Evolutionary conservation across 2,888 invertebrate genomes (phyloP).

Genomic region (Tenthredo mesomela): DNA sequence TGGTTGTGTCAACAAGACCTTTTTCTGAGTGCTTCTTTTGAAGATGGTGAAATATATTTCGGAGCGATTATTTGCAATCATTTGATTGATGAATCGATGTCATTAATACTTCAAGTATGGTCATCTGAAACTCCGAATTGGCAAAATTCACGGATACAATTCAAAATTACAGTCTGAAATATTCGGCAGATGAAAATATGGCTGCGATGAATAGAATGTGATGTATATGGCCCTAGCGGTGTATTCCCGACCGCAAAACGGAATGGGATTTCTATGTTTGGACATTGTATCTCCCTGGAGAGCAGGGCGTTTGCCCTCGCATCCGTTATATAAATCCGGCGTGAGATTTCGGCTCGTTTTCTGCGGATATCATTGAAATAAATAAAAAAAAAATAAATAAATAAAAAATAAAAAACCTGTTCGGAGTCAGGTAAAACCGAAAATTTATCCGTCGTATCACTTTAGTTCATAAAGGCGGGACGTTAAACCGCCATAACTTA

Average conservation of each 20-base stretch:
- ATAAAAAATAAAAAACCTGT: conserved; percentile 19
- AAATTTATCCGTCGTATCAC: conserved; percentile 4
- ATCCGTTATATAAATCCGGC: conserved; percentile 28
- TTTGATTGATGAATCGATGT: neutral
- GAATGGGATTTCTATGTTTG: conserved; percentile 33
- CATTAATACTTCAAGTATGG: neutral
- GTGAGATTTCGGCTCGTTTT: conserved; percentile 12
- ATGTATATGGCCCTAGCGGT: neutral
- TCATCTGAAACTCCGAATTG: neutral
- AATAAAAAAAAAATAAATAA: neutral
- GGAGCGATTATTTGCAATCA: neutral
- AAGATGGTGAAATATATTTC: neutral
- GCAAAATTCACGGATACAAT: neutral
- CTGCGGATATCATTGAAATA: conserved; percentile 1
- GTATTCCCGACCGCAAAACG: conserved; percentile 13
- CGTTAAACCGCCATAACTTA: neutral
- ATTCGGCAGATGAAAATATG: neutral
- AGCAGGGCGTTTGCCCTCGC: neutral
- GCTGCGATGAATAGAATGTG: neutral
- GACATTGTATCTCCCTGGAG: conserved; percentile 24
- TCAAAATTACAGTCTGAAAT: neutral
- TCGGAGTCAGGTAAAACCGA: neutral
- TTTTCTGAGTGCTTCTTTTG: too few relatives aligned
- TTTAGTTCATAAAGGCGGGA: conserved; percentile 6
- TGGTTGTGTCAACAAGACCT: too few relatives aligned